A percentile compares a stretch with the other conserved stretches of the same genome.
phyloP scores from a whole-genome alignment of 2,113 vertebrate genomes.

The Nannobrachium achirus region DNA sequence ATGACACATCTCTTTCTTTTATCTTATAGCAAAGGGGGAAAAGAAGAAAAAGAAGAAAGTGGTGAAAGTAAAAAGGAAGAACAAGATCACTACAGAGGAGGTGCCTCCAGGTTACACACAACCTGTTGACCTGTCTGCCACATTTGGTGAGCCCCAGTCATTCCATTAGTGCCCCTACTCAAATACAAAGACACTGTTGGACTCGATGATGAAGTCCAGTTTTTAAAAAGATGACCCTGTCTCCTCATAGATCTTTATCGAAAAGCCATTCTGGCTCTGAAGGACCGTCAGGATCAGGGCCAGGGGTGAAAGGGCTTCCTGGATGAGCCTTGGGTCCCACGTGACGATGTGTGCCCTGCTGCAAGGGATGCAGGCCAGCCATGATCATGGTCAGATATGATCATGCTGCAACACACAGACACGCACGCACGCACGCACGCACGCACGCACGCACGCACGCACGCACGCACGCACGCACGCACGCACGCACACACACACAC shows the following conservation, averaged over 20 bases:
- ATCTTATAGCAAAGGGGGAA: constrained; percentile 65
- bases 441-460: neutral
- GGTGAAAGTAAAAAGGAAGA: constrained; percentile 79
- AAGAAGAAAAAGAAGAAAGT: constrained; percentile 82
- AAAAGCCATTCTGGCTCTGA: constrained; percentile 87
- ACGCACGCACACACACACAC: too few species aligned
- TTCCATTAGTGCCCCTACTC: constrained; percentile 25
- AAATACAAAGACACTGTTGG: constrained; percentile 16
- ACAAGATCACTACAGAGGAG: constrained; percentile 85
- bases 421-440: constrained; percentile 11
- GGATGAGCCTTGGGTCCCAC: constrained; percentile 14
- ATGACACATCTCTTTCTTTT: constrained; percentile 3
- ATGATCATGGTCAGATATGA: neutral
- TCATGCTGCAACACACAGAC: neutral
- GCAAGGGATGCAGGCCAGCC: neutral
- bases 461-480: too few species aligned
- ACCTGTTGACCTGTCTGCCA: constrained; percentile 79
- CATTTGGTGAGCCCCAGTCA: constrained; percentile 81
- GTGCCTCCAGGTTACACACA: constrained; percentile 54
- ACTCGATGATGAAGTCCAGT: constrained; percentile 15
- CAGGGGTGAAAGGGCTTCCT: constrained; percentile 44
- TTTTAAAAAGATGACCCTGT: constrained; percentile 33
- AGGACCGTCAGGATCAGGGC: constrained; percentile 82
- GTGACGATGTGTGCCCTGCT: constrained; percentile 25
- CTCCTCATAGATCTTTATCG: constrained; percentile 84